These are phyloP conservation scores for Hyla sarda DNA, from an alignment of 2,113 vertebrate species.

Conservation along the genomic window DNA sequence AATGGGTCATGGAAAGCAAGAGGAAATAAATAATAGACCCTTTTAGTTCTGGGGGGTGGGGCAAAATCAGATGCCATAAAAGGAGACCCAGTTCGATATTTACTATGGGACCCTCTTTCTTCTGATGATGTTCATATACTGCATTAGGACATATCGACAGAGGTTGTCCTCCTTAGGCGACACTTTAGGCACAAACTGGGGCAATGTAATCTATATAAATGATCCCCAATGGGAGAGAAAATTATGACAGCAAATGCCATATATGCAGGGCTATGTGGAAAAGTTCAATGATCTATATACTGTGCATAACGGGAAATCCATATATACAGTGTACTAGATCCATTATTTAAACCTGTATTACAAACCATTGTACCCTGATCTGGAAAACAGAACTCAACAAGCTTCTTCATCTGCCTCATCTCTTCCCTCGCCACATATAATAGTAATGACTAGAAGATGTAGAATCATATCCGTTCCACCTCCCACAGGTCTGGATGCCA, in stretches of 20 bases:
- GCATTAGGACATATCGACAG: too few species aligned
- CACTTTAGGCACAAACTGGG: too few species aligned
- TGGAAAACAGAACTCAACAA: not conserved
- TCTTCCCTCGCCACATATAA: not conserved
- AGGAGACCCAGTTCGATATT: too few species aligned
- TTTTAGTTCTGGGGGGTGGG: too few species aligned
- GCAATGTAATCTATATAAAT: not conserved
- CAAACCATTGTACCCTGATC: not conserved
- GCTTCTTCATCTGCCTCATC: conserved; percentile 6
- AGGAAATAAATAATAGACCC: too few species aligned
- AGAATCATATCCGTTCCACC: not conserved
- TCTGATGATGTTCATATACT: too few species aligned
- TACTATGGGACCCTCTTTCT: too few species aligned
- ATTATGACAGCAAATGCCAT: not conserved
- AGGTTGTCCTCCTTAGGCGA: too few species aligned
- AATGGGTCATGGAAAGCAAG: too few species aligned
- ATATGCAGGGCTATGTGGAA: not conserved
- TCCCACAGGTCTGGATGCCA: not conserved
- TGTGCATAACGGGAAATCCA: too few species aligned
- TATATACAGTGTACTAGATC: not conserved
- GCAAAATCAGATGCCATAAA: too few species aligned
- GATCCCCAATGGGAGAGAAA: not conserved
- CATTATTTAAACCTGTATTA: not conserved
- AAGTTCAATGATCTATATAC: too few species aligned
- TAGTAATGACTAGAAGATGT: conserved; percentile 15